A percentile compares a stretch with the other conserved stretches of the same genome.
Conservation (phyloP, 1,140 invertebrate genomes). For the Megalopta genalis region DNA sequence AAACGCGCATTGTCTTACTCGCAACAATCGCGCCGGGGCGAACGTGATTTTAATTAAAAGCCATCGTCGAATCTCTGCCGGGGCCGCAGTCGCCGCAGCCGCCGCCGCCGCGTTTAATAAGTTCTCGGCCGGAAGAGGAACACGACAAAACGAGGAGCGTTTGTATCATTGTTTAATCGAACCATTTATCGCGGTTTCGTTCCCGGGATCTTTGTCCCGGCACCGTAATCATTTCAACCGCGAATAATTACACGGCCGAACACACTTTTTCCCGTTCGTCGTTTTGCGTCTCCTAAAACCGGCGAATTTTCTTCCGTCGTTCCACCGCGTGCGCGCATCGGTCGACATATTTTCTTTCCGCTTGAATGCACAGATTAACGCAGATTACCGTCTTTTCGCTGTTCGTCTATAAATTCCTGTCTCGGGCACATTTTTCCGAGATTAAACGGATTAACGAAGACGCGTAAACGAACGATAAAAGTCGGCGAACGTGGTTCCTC, state of each 20-base stretch:
- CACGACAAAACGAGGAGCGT: background rate
- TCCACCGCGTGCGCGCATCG: no score
- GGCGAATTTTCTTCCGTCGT: no score
- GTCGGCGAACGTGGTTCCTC: no score
- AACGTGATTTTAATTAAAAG: conserved; percentile 41
- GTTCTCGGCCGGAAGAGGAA: background rate
- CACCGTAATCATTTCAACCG: background rate
- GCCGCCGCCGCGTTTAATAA: background rate
- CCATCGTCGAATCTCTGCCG: background rate
- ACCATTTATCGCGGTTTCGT: conserved; percentile 19
- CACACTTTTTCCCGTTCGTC: no score
- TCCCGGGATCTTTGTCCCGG: background rate
- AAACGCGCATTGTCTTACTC: conserved; percentile 23
- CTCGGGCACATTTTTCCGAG: conserved; percentile 27
- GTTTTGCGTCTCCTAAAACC: no score
- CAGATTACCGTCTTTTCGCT: no score
- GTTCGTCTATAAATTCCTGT: conserved; percentile 26
- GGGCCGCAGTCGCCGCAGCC: no score
- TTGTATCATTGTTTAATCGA: conserved; percentile 15
- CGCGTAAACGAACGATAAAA: no score
- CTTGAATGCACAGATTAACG: no score
- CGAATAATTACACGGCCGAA: background rate
- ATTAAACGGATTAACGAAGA: no score
- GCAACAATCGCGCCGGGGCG: background rate
- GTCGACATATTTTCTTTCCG: no score